Conservation (phyloP, 2,113 vertebrate genomes). For the Grantiella picta region DNA sequence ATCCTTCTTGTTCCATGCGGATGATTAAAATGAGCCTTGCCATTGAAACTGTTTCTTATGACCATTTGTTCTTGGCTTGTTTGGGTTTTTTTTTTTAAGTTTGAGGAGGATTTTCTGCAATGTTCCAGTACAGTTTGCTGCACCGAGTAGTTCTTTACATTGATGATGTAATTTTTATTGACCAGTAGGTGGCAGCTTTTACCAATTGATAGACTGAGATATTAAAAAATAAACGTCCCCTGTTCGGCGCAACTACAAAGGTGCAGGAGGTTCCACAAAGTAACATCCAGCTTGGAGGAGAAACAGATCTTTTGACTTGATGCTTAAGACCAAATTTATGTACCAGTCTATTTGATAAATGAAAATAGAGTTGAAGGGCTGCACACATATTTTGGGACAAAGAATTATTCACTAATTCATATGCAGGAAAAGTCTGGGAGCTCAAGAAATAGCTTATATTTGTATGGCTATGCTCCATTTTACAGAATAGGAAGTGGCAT, state of each 20-base stretch:
- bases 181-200: conserved; percentile 78
- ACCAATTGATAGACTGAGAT: conserved; percentile 27
- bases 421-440: background rate
- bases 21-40: conserved; percentile 16
- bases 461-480: background rate
- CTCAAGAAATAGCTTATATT: background rate
- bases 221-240: background rate
- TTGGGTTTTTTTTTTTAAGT: background rate
- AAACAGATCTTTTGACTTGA: background rate
- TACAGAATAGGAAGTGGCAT: background rate
- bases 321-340: background rate
- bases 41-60: background rate
- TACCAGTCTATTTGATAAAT: background rate
- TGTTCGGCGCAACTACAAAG: background rate
- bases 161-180: background rate
- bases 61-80: background rate
- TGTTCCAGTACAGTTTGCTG: background rate
- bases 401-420: background rate
- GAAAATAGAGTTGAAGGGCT: background rate
- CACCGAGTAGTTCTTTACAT: background rate
- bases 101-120: background rate
- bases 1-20: background rate
- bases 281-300: background rate
- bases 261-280: conserved; percentile 1
- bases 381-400: background rate